Conservation (phyloP, 2,797 vertebrate genomes). For the Ctenosaura bakeri region DNA sequence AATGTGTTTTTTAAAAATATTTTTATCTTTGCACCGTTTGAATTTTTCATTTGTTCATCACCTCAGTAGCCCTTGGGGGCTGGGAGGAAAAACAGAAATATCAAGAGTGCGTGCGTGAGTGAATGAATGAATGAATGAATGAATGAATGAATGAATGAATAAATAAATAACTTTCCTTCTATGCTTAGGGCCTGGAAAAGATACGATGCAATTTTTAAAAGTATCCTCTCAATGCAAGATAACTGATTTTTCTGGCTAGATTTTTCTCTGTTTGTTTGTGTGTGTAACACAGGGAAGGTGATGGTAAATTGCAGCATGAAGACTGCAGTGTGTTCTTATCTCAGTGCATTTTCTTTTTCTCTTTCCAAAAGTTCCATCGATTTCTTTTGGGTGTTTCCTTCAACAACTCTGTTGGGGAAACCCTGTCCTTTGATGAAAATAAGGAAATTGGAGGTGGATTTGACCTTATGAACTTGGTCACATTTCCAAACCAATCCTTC, state of each 20-base stretch:
- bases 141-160: not conserved
- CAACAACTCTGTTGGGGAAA: constrained; percentile 30
- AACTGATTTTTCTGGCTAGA: not conserved
- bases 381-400: not conserved
- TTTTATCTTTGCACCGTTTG: no score
- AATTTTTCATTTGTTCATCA: no score
- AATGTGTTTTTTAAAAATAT: no score
- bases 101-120: no score
- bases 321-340: not conserved
- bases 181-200: not conserved
- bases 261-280: no score
- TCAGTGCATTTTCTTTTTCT: not conserved
- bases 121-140: no score
- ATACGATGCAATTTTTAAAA: not conserved
- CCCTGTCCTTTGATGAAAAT: not conserved
- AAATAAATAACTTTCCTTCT: not conserved
- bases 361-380: not conserved
- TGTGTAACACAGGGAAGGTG: not conserved
- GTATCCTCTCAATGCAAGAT: not conserved
- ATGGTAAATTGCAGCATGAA: not conserved
- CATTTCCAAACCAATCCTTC: not conserved
- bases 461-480: not conserved
- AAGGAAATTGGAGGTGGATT: not conserved
- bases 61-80: no score
- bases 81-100: no score